Conservation (phyloP, 2,113 vertebrate species). For the Perca schrenkii region DNA sequence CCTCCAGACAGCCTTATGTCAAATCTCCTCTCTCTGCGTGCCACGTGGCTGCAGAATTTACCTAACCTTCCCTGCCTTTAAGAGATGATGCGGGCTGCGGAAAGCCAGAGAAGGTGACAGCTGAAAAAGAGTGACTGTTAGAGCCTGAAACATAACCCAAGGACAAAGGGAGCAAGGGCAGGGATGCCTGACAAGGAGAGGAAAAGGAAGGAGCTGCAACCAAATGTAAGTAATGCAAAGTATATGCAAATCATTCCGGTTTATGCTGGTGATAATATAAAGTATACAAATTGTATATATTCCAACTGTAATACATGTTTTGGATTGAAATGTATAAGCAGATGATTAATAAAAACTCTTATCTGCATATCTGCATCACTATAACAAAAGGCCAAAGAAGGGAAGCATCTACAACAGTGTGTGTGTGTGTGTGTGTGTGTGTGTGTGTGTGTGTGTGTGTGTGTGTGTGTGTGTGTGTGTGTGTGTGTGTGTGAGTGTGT, state of each 20-base stretch:
- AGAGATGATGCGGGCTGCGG: slow-evolving; percentile 42
- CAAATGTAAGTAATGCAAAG: slow-evolving; percentile 34
- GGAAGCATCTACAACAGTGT: slow-evolving; percentile 9
- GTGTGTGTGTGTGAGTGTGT: slow-evolving; percentile 3
- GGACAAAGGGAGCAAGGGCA: slow-evolving; percentile 15
- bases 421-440: too few species aligned
- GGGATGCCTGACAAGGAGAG: slow-evolving; percentile 36
- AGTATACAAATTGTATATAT: background rate
- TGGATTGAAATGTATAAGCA: slow-evolving; percentile 23
- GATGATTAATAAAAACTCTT: background rate
- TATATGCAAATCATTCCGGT: background rate
- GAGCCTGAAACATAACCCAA: slow-evolving; percentile 50
- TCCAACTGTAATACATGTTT: background rate
- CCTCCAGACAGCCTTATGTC: slow-evolving; percentile 75
- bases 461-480: slow-evolving; percentile 29
- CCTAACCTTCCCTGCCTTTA: slow-evolving; percentile 49
- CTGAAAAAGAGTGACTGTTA: slow-evolving; percentile 38
- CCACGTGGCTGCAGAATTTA: slow-evolving; percentile 51
- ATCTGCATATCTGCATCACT: background rate
- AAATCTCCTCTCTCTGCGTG: slow-evolving; percentile 44
- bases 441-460: background rate
- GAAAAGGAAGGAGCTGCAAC: slow-evolving; percentile 14
- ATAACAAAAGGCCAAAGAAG: slow-evolving; percentile 13
- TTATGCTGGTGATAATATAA: background rate
- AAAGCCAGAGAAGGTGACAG: slow-evolving; percentile 63